These are phyloP conservation scores for Hippocampus barbouri DNA, from an alignment of 2,113 vertebrate species.

Conservation along the genomic window DNA sequence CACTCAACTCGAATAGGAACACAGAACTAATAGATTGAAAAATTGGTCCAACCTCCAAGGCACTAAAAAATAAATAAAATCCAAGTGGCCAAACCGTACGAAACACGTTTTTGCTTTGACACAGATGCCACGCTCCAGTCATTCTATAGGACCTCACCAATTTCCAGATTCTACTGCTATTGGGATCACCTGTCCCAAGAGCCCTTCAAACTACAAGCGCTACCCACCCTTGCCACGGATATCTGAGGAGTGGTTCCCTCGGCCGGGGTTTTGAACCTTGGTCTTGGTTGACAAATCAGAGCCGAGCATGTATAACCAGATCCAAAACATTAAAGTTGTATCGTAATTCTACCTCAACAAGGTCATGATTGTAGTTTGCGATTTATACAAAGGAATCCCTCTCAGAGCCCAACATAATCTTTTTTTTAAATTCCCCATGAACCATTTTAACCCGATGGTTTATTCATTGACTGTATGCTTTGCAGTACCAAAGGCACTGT, in stretches of 20 bases:
- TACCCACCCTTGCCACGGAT: background rate
- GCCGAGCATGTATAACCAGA: background rate
- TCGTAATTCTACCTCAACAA: background rate
- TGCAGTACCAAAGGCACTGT: background rate
- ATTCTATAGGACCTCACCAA: too few relatives aligned
- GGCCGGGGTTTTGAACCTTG: background rate
- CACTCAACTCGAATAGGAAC: too few relatives aligned
- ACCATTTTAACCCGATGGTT: background rate
- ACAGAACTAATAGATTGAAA: too few relatives aligned
- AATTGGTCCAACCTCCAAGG: too few relatives aligned
- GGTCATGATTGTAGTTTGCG: background rate
- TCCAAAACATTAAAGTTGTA: background rate
- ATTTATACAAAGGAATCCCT: background rate
- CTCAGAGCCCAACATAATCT: background rate
- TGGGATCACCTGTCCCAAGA: background rate
- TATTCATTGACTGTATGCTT: conserved; percentile 3
- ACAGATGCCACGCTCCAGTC: too few relatives aligned
- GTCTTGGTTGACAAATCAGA: background rate
- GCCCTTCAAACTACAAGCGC: background rate
- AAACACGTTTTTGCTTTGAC: too few relatives aligned
- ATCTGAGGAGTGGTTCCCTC: background rate
- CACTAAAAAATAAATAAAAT: too few relatives aligned
- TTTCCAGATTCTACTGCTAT: background rate
- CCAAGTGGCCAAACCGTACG: too few relatives aligned
- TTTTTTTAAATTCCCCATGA: background rate